Evolutionary conservation across 2,113 vertebrate genomes (phyloP).

Genomic region (Erythrolamprus reginae): DNA sequence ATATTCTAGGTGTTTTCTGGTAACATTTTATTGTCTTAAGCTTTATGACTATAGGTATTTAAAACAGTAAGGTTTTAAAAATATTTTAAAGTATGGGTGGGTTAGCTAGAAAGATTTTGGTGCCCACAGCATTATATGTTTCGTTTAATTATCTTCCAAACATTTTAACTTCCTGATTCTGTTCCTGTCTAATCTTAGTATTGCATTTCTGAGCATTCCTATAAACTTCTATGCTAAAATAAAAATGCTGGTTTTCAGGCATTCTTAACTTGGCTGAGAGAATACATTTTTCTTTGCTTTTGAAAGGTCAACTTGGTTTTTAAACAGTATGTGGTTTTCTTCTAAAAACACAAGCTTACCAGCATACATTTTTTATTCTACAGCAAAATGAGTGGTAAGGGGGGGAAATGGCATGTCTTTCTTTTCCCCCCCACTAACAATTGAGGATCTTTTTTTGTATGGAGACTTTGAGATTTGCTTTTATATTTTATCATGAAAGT

Average conservation of each 20-base stretch:
- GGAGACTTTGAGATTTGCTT: conserved; percentile 2
- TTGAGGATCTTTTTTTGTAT: neutral
- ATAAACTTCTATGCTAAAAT: conserved; percentile 20
- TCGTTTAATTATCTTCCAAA: neutral
- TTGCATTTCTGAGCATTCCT: conserved; percentile 24
- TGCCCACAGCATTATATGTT: neutral
- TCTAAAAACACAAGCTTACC: conserved; percentile 38
- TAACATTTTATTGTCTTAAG: neutral
- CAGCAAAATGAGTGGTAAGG: conserved; percentile 43
- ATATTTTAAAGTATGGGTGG: neutral
- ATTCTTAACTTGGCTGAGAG: conserved; percentile 44
- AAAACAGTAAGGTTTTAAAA: neutral
- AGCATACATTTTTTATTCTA: conserved; percentile 49
- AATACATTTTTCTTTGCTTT: conserved; percentile 33
- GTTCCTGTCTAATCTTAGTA: neutral
- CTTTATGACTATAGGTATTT: neutral
- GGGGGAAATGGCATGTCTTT: neutral
- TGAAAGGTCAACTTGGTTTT: conserved; percentile 41
- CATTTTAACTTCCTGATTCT: neutral
- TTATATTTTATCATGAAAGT: neutral
- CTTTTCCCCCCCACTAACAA: neutral
- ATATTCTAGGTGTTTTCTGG: neutral
- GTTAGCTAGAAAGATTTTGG: neutral
- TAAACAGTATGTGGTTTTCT: conserved; percentile 48
- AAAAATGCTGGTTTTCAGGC: conserved; percentile 38